These are phyloP conservation scores for Spinibarbus caldwelli DNA, from an alignment of 2,797 vertebrate genomes.

Conservation along the genomic window DNA sequence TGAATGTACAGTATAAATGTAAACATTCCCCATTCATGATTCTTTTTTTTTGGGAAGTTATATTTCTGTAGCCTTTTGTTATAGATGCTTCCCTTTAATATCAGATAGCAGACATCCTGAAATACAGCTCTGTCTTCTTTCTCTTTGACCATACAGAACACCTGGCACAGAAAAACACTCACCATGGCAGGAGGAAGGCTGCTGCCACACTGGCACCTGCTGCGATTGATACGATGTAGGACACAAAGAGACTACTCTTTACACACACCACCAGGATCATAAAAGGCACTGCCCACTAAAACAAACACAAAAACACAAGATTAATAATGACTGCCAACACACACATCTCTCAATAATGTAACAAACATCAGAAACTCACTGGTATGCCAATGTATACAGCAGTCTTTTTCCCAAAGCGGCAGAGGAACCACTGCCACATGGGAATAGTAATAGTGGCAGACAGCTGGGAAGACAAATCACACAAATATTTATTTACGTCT, in stretches of 20 bases:
- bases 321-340: not conserved
- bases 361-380: slow-evolving; percentile 74
- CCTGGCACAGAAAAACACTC: slow-evolving; percentile 59
- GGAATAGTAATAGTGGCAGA: slow-evolving; percentile 90
- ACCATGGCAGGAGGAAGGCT: slow-evolving; percentile 96
- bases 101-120: not conserved
- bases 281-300: slow-evolving; percentile 91
- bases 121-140: not conserved
- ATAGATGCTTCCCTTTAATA: not conserved
- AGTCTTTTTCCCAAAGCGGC: slow-evolving; percentile 90
- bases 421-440: slow-evolving; percentile 96
- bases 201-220: slow-evolving; percentile 91
- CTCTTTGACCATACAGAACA: not conserved
- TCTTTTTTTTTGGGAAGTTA: not conserved
- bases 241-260: slow-evolving; percentile 81
- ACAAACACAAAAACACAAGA: not conserved
- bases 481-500: not conserved
- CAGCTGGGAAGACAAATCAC: slow-evolving; percentile 68
- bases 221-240: slow-evolving; percentile 86
- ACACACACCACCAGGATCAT: slow-evolving; percentile 84
- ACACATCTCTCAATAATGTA: not conserved
- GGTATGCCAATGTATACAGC: slow-evolving; percentile 88
- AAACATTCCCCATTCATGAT: not conserved
- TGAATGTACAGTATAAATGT: not conserved
- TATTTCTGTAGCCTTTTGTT: not conserved